These are phyloP conservation scores for Plagiodera versicolora DNA, from an alignment of 2,888 invertebrate genomes.

Conservation along the genomic window DNA sequence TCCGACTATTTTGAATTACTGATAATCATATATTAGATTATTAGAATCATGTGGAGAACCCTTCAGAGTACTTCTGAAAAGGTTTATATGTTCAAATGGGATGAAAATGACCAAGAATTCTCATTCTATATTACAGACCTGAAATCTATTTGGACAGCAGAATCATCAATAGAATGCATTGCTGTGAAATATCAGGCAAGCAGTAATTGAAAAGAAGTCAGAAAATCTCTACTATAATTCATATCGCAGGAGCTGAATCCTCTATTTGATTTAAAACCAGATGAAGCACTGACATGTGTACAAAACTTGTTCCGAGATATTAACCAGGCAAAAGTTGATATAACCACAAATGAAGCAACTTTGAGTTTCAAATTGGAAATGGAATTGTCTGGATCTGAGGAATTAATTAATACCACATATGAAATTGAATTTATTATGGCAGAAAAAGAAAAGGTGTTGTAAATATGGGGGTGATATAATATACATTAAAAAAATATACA, in stretches of 20 bases:
- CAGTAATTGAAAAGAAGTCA: neutral
- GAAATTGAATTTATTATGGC: slow-evolving; percentile 30
- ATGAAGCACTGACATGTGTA: slow-evolving; percentile 29
- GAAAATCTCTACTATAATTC: neutral
- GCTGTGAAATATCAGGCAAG: neutral
- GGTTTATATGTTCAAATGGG: neutral
- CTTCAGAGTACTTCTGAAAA: neutral
- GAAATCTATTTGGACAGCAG: neutral
- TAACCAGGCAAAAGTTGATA: slow-evolving; percentile 23
- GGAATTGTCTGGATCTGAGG: slow-evolving; percentile 6
- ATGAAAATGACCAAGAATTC: neutral
- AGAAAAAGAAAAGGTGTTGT: slow-evolving; percentile 31
- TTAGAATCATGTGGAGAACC: neutral
- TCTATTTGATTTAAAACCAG: slow-evolving; percentile 38
- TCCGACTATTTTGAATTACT: too few species aligned
- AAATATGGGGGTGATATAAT: neutral
- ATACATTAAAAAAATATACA: neutral
- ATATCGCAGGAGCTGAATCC: slow-evolving; percentile 46
- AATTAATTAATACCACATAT: slow-evolving; percentile 35
- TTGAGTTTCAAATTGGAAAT: slow-evolving; percentile 28
- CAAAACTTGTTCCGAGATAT: slow-evolving; percentile 28
- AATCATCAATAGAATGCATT: neutral
- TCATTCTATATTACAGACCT: neutral
- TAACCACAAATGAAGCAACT: slow-evolving; percentile 18
- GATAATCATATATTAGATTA: too few species aligned